Evolutionary conservation across 1,140 invertebrate species (phyloP).

Genomic region (Drosophila busckii): DNA sequence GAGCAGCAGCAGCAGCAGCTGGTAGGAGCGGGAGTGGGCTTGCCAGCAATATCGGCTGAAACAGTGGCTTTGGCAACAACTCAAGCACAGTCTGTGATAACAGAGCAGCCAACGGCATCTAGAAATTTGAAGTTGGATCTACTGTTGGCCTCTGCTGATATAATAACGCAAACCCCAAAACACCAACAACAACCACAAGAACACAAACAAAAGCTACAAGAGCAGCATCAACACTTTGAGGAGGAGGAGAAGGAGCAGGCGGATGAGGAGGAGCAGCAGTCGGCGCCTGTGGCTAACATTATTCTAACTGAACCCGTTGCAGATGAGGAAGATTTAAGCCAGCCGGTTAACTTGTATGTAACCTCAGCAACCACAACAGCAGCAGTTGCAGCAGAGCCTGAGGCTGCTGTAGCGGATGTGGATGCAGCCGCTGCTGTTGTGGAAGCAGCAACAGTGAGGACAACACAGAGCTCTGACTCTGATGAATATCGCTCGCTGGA

Average conservation of each 20-base stretch:
- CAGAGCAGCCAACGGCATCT: conserved; percentile 77
- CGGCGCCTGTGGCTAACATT: conserved; percentile 18
- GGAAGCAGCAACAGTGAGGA: conserved; percentile 1
- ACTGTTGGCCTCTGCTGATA: conserved; percentile 74
- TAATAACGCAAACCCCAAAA: conserved; percentile 57
- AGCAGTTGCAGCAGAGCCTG: conserved; percentile 8
- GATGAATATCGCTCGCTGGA: conserved; percentile 78
- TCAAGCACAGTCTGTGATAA: conserved; percentile 78
- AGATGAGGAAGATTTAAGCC: conserved; percentile 5
- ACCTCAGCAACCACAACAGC: conserved; percentile 14
- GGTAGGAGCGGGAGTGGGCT: background rate
- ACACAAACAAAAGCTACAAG: conserved; percentile 17
- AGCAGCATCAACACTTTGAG: too few species aligned
- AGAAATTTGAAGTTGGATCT: conserved; percentile 70
- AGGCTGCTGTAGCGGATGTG: background rate
- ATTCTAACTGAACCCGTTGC: conserved; percentile 11
- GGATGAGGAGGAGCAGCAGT: conserved; percentile 9
- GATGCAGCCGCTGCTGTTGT: background rate
- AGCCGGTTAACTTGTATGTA: conserved; percentile 41
- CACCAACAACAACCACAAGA: conserved; percentile 37
- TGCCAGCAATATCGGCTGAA: background rate
- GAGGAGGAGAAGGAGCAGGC: background rate
- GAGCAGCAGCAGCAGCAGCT: conserved; percentile 16
- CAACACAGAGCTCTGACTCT: conserved; percentile 67
- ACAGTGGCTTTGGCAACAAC: conserved; percentile 30